Conservation (phyloP, 92 coral and sea anemone species). For the Actinostola sp. region DNA sequence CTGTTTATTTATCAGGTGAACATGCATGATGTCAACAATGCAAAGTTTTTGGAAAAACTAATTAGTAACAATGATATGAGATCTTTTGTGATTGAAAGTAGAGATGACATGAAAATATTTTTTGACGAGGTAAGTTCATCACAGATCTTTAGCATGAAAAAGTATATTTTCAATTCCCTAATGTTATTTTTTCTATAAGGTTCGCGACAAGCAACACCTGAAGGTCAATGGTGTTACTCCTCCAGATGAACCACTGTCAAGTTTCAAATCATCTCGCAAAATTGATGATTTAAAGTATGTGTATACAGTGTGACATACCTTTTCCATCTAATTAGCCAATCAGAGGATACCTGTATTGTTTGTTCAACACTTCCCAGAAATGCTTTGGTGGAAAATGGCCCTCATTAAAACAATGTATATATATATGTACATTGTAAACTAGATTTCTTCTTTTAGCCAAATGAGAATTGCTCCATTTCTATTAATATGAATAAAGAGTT, state of each 20-base stretch:
- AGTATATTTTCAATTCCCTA: background rate
- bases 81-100: slow-evolving; percentile 93
- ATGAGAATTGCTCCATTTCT: no score
- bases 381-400: no score
- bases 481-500: no score
- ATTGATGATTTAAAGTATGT: slow-evolving; percentile 83
- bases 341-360: no score
- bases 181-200: slow-evolving; percentile 47
- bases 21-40: slow-evolving; percentile 71
- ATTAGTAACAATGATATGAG: slow-evolving; percentile 80
- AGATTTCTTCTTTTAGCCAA: background rate
- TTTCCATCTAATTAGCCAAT: no score
- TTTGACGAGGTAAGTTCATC: slow-evolving; percentile 71
- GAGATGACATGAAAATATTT: slow-evolving; percentile 87
- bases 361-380: no score
- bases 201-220: slow-evolving; percentile 81
- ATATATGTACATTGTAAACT: background rate
- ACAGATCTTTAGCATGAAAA: background rate
- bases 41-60: slow-evolving; percentile 83
- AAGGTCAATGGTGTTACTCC: slow-evolving; percentile 94
- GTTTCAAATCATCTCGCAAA: slow-evolving; percentile 68
- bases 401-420: background rate
- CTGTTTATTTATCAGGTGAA: slow-evolving; percentile 65
- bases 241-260: slow-evolving; percentile 78
- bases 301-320: background rate